Conservation (phyloP, 1,140 invertebrate genomes). For the Cydia pomonella region DNA sequence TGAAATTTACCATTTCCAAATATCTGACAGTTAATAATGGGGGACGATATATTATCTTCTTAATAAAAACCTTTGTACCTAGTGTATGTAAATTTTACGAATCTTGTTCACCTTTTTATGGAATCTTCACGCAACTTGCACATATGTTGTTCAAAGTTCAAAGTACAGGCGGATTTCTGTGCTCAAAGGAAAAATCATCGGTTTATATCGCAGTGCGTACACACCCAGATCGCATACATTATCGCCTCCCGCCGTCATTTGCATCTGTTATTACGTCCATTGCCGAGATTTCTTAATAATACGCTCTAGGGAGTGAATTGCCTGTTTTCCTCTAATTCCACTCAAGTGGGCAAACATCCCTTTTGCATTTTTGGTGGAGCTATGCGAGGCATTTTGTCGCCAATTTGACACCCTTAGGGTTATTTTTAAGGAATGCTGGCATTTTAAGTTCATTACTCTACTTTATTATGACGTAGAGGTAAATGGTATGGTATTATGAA, state of each 20-base stretch:
- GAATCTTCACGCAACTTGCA: too few relatives aligned
- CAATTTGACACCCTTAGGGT: neutral
- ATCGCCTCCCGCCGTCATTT: constrained; percentile 58
- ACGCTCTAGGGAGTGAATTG: neutral
- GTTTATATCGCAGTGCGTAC: constrained; percentile 37
- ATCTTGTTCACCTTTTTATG: too few relatives aligned
- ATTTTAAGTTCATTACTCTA: neutral
- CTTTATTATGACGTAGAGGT: neutral
- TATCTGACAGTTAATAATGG: too few relatives aligned
- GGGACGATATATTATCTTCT: too few relatives aligned
- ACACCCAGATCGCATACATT: constrained; percentile 45
- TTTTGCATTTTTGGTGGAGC: constrained; percentile 6
- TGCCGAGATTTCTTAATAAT: constrained; percentile 37
- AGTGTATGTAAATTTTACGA: too few relatives aligned
- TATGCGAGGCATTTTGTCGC: neutral
- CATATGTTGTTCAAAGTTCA: too few relatives aligned
- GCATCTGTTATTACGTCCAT: constrained; percentile 51
- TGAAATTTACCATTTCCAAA: too few relatives aligned
- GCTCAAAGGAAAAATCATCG: neutral
- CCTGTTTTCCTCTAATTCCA: constrained; percentile 5
- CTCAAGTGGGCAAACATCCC: neutral
- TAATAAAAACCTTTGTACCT: too few relatives aligned
- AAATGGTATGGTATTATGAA: too few relatives aligned
- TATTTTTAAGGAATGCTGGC: neutral
- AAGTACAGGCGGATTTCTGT: too few relatives aligned